phyloP scores from a whole-genome alignment of 1,140 invertebrate species.

The Pseudomyrmex flavicornis region DNA sequence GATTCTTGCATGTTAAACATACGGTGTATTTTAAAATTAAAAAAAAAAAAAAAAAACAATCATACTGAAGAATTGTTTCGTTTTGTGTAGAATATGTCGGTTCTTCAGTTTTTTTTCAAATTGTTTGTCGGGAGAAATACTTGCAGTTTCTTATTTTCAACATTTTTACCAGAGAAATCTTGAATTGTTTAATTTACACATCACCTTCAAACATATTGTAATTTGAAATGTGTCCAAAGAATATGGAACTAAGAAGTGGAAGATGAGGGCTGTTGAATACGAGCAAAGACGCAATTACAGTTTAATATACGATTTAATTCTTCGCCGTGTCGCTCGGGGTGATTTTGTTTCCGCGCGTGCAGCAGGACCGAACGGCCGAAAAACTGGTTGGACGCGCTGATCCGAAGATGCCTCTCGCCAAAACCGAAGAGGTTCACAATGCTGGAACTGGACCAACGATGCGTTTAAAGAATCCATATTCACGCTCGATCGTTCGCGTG shows the following conservation, averaged over 20 bases:
- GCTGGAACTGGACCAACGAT: constrained; percentile 45
- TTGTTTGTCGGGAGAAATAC: too few species aligned
- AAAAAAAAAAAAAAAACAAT: too few species aligned
- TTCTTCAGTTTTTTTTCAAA: too few species aligned
- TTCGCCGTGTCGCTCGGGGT: constrained; percentile 14
- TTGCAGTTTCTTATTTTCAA: too few species aligned
- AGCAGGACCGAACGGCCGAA: constrained; percentile 17
- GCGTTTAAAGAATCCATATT: constrained; percentile 64
- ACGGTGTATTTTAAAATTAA: too few species aligned
- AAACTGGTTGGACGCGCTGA: constrained; percentile 22
- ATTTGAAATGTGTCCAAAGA: constrained; percentile 12
- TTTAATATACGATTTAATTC: constrained; percentile 67
- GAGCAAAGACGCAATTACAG: constrained; percentile 63
- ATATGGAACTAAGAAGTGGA: constrained; percentile 6
- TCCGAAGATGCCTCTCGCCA: constrained; percentile 25
- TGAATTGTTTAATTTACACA: not conserved
- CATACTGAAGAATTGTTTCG: too few species aligned
- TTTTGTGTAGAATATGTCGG: too few species aligned
- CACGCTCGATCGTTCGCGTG: constrained; percentile 9
- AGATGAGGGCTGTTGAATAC: constrained; percentile 25
- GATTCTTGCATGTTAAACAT: too few species aligned
- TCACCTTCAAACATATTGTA: not conserved
- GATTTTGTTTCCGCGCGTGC: constrained; percentile 56
- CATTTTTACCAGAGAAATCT: not conserved
- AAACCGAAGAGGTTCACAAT: not conserved